Evolutionary conservation across 2,888 invertebrate species (phyloP), one percentile per base, ranked within the genome.

Genomic region (Watsonalla cultraria): DNA sequence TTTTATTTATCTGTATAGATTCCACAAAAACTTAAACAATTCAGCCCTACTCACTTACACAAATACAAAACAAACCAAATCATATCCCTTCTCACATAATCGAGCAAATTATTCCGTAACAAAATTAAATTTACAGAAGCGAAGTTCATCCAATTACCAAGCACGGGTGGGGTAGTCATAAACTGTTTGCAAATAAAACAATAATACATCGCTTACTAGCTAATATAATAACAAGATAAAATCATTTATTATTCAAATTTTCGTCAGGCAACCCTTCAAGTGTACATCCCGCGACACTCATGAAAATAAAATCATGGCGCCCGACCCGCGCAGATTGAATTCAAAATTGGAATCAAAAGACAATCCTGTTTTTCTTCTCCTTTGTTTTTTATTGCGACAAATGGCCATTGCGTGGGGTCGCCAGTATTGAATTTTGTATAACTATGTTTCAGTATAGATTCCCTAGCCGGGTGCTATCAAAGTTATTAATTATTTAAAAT

Each of bases 271-370:
- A 68, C 76, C 80, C 80, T 77, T 62, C 62, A 24, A 24, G 59
- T 61, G 62, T 58, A 51, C 45, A 72, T 86, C 87, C 87, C 89
- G 73, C 61, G 79, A 68, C 85, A 76, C 79, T 87, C 86, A 89
- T 89, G 88, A 90, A 89, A 90, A 90, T 90, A 89, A 90, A 90
- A 90, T 90, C 90, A 90, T 90, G 88, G 82, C 79, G 70, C 76
- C 69, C 78, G 76, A 79, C 84, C 84, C 82, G 82, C 80, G 83
- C 75, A 85, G 81, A 90, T 90, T 88, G 89, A 87, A 86, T 87
- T 82, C 86, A 82, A 86, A 89, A 88, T 87, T 86, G 88, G 86
- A 83, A 88, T 87, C 89, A 86, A 79, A 84, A 84, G 86, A 83
- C 86, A 87, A 87, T 86, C 84, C 85, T 83, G 24, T 86, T 84